Conservation (phyloP, 2,797 vertebrate genomes). For the Lepidocolaptes lacrymiger region DNA sequence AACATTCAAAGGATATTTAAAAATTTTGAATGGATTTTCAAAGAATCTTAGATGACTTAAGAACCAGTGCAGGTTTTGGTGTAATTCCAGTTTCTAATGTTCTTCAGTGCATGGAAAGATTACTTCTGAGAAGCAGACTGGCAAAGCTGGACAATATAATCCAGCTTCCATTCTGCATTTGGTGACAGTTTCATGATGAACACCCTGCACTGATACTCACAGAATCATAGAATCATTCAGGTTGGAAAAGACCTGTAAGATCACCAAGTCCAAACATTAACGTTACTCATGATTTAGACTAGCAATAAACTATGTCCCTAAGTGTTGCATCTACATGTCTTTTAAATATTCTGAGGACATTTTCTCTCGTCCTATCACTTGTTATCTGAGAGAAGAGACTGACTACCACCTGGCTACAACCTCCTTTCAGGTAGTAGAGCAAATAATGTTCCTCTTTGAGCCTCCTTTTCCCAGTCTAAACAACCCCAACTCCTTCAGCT, state of each 20-base stretch:
- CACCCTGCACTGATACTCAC: neutral
- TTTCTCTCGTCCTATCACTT: neutral
- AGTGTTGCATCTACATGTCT: neutral
- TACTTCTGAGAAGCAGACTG: neutral
- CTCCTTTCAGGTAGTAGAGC: neutral
- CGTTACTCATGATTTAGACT: neutral
- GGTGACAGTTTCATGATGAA: neutral
- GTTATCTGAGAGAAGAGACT: neutral
- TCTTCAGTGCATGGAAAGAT: neutral
- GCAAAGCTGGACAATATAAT: neutral
- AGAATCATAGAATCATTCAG: neutral
- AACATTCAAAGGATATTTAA: neutral
- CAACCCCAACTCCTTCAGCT: neutral
- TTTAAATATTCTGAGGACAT: neutral
- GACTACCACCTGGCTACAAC: neutral
- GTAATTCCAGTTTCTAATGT: neutral
- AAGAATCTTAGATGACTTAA: neutral
- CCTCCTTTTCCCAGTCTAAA: neutral
- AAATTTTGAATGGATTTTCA: neutral
- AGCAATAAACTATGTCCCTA: neutral
- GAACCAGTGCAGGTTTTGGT: neutral
- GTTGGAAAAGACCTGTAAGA: neutral
- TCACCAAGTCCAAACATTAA: neutral
- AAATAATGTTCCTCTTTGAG: neutral
- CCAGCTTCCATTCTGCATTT: neutral